Base-by-base conservation (phyloP, 2,797 vertebrate species). In the Sebastes vulpes region DNA sequence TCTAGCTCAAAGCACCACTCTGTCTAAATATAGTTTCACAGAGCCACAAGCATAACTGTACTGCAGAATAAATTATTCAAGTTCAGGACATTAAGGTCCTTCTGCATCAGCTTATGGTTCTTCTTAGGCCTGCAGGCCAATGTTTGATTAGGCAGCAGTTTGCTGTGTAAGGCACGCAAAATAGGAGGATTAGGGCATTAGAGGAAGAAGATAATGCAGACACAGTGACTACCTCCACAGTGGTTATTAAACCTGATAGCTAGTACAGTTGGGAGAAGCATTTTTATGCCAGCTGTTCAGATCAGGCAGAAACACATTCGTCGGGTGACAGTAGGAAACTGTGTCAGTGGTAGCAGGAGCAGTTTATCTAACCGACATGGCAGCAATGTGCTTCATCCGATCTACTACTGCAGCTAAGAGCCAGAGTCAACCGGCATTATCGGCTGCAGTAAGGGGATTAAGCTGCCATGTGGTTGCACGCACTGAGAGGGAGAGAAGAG, bases 361-460 rank as follows among this genome's bases (percentile, higher is more conserved):
- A 14, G 64, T 75, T 86, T 72, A 66, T 77, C 74, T 52, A 48
- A 63, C 58, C 2, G 4, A 48, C 71, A 82, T 56, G 12, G 60
- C 64, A 75, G 57, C n/a, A 11, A 26, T 53, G 52, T 9, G 20
- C 57, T 75, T 58, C 28, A 68, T 76, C 75, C 75, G 68, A 21
- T 80, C 77, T 64, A 31, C 61, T 75, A 58, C 6, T 67, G 38
- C 72, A 65, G 65, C 75, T 32, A 89, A 71, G 32, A 53, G 82
- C 66, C 73, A 61, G 20, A 57, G 68, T 80, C 73, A 76, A 38
- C 59, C 46, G 78, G 89, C 65, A 91, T 94, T 92, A 91, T 73
- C 65, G 9, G 52, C 77, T 84, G 75, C 72, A 67, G 80, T 90
- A 80, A 90, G 60, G 71, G 81, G 93, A 94, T 95, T 92, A 91